A percentile compares a stretch with the other conserved stretches of the same genome.
phyloP scores from a whole-genome alignment of 2,888 invertebrate genomes.

The Lasioglossum figueresi region DNA sequence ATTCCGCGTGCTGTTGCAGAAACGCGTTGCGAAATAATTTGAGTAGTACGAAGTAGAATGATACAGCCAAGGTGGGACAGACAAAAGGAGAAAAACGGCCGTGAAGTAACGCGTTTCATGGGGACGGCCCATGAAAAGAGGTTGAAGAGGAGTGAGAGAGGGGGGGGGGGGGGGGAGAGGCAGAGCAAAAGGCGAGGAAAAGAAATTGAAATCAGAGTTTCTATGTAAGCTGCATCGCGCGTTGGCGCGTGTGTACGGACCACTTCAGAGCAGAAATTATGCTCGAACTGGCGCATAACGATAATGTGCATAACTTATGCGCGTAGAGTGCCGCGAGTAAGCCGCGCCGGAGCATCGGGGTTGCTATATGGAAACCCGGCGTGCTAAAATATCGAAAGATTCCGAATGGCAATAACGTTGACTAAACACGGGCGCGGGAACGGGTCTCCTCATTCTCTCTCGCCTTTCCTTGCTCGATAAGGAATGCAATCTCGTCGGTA shows the following conservation, averaged over 20 bases:
- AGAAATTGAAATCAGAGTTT: slow-evolving; percentile 58
- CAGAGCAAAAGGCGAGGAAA: slow-evolving; percentile 13
- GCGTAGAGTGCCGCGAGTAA: slow-evolving; percentile 43
- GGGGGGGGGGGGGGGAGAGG: not conserved
- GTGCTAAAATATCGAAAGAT: slow-evolving; percentile 55
- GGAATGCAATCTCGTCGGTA: slow-evolving; percentile 20
- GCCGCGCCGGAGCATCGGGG: slow-evolving; percentile 48
- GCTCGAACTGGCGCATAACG: slow-evolving; percentile 59
- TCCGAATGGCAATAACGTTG: slow-evolving; percentile 59
- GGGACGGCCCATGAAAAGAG: slow-evolving; percentile 3
- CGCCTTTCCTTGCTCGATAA: slow-evolving; percentile 49
- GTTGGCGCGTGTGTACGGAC: slow-evolving; percentile 45
- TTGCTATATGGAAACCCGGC: slow-evolving; percentile 50
- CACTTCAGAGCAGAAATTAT: slow-evolving; percentile 63
- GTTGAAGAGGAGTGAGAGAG: too few species aligned
- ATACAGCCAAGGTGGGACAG: too few species aligned
- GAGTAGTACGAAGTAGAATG: not conserved
- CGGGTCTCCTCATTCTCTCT: slow-evolving; percentile 32
- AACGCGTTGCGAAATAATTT: not conserved
- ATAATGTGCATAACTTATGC: slow-evolving; percentile 67
- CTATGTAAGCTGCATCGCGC: slow-evolving; percentile 46
- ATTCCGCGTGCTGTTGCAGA: not conserved
- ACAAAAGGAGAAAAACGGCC: not conserved
- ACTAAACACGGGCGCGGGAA: slow-evolving; percentile 58
- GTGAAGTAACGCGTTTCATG: not conserved